Conservation (phyloP, 2,113 vertebrate genomes). For the Silurus glanis region DNA sequence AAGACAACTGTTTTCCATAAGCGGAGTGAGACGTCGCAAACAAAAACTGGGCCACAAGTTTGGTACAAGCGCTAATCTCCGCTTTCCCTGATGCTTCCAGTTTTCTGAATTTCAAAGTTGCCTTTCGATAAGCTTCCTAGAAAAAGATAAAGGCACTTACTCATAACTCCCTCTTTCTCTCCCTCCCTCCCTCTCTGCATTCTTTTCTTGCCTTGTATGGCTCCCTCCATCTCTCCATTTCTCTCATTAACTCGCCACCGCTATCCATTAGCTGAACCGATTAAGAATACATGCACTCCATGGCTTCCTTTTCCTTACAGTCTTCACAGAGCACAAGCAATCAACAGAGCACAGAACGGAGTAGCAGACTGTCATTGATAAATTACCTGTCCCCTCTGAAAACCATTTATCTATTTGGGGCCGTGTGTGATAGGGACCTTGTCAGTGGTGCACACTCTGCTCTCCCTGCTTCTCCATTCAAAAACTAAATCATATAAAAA, state of each 20-base stretch:
- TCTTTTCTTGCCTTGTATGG: background rate
- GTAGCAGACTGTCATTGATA: conserved; percentile 53
- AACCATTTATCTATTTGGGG: conserved; percentile 56
- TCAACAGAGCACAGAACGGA: conserved; percentile 51
- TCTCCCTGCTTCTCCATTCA: conserved; percentile 34
- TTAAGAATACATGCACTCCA: conserved; percentile 49
- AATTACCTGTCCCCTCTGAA: conserved; percentile 53
- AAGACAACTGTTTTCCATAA: conserved; percentile 51
- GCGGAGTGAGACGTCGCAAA: conserved; percentile 11
- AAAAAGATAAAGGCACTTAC: conserved; percentile 9
- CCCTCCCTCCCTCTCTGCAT: background rate
- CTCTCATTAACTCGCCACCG: conserved; percentile 61
- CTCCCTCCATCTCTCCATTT: conserved; percentile 29
- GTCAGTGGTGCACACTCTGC: conserved; percentile 48
- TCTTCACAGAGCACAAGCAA: conserved; percentile 45
- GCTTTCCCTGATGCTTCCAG: background rate
- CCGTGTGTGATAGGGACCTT: conserved; percentile 54
- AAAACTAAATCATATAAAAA: conserved; percentile 57
- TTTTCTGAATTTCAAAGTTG: conserved; percentile 1
- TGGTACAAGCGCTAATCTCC: background rate
- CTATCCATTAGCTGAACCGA: conserved; percentile 54
- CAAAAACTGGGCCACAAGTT: conserved; percentile 3
- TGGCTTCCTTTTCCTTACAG: conserved; percentile 8
- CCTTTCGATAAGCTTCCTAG: conserved; percentile 12
- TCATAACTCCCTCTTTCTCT: background rate